Percentiles rank a stretch among this genome's conserved stretches.
These are phyloP conservation scores for Aporrectodea caliginosa DNA, from an alignment of 1,140 invertebrate genomes.

Conservation along the genomic window DNA sequence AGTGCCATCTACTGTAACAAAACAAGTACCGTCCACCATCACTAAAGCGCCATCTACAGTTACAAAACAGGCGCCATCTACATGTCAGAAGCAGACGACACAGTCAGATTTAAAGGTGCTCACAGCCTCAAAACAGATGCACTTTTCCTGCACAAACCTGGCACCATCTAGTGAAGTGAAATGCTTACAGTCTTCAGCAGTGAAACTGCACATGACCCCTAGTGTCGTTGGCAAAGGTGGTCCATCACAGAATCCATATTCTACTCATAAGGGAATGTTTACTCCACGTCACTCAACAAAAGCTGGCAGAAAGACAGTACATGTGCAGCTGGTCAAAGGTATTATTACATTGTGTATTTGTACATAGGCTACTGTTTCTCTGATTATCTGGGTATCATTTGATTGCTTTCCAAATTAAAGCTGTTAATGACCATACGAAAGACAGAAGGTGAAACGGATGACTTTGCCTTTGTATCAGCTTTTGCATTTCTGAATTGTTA, in stretches of 20 bases:
- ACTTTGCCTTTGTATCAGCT: too few species aligned
- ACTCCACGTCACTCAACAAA: neutral
- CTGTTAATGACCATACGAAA: too few species aligned
- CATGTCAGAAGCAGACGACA: neutral
- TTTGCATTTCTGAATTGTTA: too few species aligned
- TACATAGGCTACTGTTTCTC: too few species aligned
- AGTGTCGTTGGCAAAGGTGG: neutral
- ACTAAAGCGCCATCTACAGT: neutral
- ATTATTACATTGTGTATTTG: too few species aligned
- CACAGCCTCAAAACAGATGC: neutral
- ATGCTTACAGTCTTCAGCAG: neutral
- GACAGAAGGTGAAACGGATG: too few species aligned
- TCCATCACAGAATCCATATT: neutral
- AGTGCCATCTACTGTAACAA: neutral
- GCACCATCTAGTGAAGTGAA: neutral
- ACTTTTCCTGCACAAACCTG: neutral
- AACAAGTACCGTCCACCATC: neutral
- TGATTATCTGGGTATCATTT: too few species aligned
- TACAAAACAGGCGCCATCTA: neutral
- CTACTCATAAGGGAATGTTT: conserved; percentile 3
- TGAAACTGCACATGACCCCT: neutral
- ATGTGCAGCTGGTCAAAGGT: conserved; percentile 24
- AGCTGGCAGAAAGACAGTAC: conserved; percentile 16
- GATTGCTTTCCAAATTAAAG: too few species aligned
- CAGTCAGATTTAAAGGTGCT: neutral